phyloP scores from a whole-genome alignment of 2,888 invertebrate genomes.

The Drosophila macrospina region DNA sequence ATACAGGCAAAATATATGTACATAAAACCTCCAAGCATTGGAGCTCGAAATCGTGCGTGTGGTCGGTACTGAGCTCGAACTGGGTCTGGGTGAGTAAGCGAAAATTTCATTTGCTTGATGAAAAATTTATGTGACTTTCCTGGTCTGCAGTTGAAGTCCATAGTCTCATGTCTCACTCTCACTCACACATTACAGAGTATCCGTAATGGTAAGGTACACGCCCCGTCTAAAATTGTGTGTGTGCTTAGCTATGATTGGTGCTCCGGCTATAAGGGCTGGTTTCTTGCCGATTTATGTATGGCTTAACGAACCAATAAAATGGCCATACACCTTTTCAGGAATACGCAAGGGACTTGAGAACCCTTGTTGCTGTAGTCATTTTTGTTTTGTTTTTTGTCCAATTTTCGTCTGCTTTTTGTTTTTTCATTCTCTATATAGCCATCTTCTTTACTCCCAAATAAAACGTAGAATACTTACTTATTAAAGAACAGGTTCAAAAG shows the following conservation, averaged over 20 bases:
- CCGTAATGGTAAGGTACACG: not conserved
- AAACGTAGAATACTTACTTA: not conserved
- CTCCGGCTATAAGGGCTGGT: conserved; percentile 15
- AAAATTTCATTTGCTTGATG: conserved; percentile 29
- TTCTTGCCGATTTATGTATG: not conserved
- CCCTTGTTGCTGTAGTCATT: conserved; percentile 7
- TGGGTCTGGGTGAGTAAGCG: conserved; percentile 57
- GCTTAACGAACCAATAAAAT: conserved; percentile 25
- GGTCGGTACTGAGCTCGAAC: conserved; percentile 55
- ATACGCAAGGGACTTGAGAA: conserved; percentile 4
- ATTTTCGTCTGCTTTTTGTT: not conserved
- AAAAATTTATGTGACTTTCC: conserved; percentile 19
- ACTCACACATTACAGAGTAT: not conserved
- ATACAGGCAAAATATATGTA: not conserved
- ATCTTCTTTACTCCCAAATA: conserved; percentile 20
- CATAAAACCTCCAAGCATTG: conserved; percentile 3
- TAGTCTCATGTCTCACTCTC: not conserved
- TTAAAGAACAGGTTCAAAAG: conserved; percentile 26
- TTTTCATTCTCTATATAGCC: conserved; percentile 1
- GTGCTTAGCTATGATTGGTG: conserved; percentile 35
- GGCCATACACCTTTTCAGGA: not conserved
- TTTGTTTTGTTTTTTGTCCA: not conserved
- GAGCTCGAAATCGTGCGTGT: conserved; percentile 52
- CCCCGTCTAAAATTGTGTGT: conserved; percentile 22
- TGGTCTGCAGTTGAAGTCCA: not conserved